phyloP scores from a whole-genome alignment of 53 echinoderm and acorn worm species.

The Holothuria leucospilota region DNA sequence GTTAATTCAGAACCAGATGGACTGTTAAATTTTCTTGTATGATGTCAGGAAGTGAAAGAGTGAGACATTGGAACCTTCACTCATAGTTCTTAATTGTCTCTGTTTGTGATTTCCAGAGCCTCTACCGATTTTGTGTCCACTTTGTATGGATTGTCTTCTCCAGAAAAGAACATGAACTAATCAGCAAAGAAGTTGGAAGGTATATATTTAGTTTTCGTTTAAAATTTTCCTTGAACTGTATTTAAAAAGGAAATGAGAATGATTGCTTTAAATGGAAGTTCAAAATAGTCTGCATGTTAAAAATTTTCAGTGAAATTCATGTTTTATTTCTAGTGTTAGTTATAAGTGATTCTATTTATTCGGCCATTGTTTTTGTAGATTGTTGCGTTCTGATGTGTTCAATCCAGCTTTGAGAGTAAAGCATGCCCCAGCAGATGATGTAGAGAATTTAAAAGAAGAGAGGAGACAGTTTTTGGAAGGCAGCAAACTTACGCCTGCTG shows the following conservation, averaged over 20 bases:
- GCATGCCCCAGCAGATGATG: constrained; percentile 77
- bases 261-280: too few species aligned
- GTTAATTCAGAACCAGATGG: too few species aligned
- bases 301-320: too few species aligned
- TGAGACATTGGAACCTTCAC: too few species aligned
- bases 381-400: constrained; percentile 92
- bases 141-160: constrained; percentile 96
- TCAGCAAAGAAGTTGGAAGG: constrained; percentile 97
- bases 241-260: too few species aligned
- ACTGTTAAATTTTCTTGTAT: too few species aligned
- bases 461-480: constrained; percentile 48
- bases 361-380: constrained; percentile 35
- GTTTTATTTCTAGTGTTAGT: too few species aligned
- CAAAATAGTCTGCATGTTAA: too few species aligned
- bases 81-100: too few species aligned
- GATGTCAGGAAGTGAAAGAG: too few species aligned
- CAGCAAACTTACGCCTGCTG: constrained; percentile 78
- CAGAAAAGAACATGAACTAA: constrained; percentile 93
- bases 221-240: too few species aligned
- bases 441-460: constrained; percentile 44
- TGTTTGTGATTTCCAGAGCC: constrained; percentile 64
- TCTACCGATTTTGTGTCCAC: constrained; percentile 95
- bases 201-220: background rate
- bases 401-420: constrained; percentile 95
- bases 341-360: too few species aligned